Percentiles rank a stretch among this genome's conserved stretches.
Conservation (phyloP, 2,888 invertebrate species). For the Hyposoter didymator region DNA sequence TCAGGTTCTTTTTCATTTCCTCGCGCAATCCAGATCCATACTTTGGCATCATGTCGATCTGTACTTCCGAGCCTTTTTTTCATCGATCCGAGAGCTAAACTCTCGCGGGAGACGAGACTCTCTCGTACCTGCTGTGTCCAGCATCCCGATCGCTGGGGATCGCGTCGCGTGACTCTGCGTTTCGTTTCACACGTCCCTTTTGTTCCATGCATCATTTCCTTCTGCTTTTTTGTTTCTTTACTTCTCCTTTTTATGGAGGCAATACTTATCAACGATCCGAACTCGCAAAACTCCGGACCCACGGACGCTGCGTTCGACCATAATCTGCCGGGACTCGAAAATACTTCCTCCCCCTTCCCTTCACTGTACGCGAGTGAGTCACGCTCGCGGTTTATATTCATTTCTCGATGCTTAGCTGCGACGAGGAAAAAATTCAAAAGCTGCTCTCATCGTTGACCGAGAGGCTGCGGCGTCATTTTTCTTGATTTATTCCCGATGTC, state of each 20-base stretch:
- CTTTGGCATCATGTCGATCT: conserved; percentile 47
- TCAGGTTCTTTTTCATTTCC: conserved; percentile 40
- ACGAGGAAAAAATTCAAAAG: not conserved
- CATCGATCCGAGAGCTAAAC: conserved; percentile 11
- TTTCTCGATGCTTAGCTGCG: not conserved
- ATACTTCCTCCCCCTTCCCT: not conserved
- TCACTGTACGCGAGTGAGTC: not conserved
- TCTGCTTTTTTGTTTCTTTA: not conserved
- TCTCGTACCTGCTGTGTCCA: not conserved
- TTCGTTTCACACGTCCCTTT: conserved; percentile 40
- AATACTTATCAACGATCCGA: conserved; percentile 25
- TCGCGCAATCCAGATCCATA: conserved; percentile 59
- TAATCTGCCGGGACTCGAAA: not conserved
- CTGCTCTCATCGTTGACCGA: not conserved
- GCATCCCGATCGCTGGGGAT: conserved; percentile 15
- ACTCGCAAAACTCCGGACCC: not conserved
- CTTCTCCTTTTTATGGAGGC: conserved; percentile 2
- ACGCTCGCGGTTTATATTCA: not conserved
- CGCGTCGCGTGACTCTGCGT: conserved; percentile 40
- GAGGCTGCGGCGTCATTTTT: not conserved
- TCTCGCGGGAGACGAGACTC: conserved; percentile 9
- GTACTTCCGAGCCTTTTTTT: conserved; percentile 24
- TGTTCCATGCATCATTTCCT: conserved; percentile 18
- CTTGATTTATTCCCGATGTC: conserved; percentile 45
- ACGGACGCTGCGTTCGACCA: not conserved